phyloP scores from a whole-genome alignment of 1,140 invertebrate species.

The Drosophila setifemur region DNA sequence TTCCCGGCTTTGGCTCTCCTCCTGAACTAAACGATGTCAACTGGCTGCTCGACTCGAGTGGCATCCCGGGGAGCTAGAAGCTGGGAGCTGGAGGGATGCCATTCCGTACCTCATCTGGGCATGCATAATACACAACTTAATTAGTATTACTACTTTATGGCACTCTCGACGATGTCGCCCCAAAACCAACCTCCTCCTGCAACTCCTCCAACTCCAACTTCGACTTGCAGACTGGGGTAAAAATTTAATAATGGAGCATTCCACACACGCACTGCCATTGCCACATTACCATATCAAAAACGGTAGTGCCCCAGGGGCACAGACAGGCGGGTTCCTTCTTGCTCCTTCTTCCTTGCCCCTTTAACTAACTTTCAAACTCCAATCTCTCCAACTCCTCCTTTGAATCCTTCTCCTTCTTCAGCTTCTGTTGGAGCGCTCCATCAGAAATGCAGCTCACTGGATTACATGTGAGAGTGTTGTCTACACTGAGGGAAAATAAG shows the following conservation, averaged over 20 bases:
- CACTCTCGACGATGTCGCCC: slow-evolving; percentile 44
- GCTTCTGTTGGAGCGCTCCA: background rate
- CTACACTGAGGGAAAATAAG: too few species aligned
- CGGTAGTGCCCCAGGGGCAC: slow-evolving; percentile 43
- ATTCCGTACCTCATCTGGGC: slow-evolving; percentile 11
- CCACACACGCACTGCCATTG: slow-evolving; percentile 74
- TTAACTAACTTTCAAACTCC: too few species aligned
- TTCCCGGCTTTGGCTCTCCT: too few species aligned
- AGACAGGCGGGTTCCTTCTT: slow-evolving; percentile 22
- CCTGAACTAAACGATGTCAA: slow-evolving; percentile 75
- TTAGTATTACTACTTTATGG: slow-evolving; percentile 80
- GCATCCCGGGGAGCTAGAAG: background rate
- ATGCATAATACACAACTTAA: slow-evolving; percentile 80
- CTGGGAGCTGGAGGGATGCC: background rate
- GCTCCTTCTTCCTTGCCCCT: too few species aligned
- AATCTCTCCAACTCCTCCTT: too few species aligned
- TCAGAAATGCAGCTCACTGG: slow-evolving; percentile 25
- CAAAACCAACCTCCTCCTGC: background rate
- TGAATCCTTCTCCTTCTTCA: background rate
- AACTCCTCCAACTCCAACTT: background rate
- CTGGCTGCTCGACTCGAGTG: slow-evolving; percentile 51
- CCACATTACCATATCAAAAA: slow-evolving; percentile 79
- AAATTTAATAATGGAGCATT: slow-evolving; percentile 75
- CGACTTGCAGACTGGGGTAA: slow-evolving; percentile 20
- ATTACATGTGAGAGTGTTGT: too few species aligned